These are phyloP conservation scores for Myopa testacea DNA, from an alignment of 2,888 invertebrate genomes.

Conservation along the genomic window DNA sequence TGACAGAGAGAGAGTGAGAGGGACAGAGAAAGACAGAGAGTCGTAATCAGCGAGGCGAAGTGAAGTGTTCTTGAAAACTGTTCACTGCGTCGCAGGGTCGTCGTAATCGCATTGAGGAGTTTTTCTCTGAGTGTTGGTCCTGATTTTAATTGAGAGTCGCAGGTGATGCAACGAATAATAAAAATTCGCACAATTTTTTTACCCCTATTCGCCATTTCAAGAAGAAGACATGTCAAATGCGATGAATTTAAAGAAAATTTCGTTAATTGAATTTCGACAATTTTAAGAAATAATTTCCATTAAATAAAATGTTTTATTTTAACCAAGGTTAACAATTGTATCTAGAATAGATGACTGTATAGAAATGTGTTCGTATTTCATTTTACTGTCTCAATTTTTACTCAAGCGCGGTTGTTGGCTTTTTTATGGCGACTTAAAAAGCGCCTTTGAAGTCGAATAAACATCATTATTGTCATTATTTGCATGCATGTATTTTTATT, in stretches of 20 bases:
- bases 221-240: too few relatives aligned
- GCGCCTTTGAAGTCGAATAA: too few relatives aligned
- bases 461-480: too few relatives aligned
- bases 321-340: too few relatives aligned
- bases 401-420: too few relatives aligned
- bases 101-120: conserved; percentile 26
- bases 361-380: too few relatives aligned
- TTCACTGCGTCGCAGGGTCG: conserved; percentile 37
- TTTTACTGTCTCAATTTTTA: too few relatives aligned
- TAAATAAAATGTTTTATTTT: too few relatives aligned
- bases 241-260: neutral
- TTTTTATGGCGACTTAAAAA: too few relatives aligned
- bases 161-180: conserved; percentile 27
- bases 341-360: too few relatives aligned
- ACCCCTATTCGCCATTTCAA: neutral
- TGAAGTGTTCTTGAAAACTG: conserved; percentile 43
- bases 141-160: conserved; percentile 32
- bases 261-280: neutral
- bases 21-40: conserved; percentile 13
- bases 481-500: too few relatives aligned
- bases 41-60: conserved; percentile 35
- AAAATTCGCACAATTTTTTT: conserved; percentile 14
- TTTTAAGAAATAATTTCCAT: too few relatives aligned
- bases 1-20: conserved; percentile 3
- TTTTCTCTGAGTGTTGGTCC: conserved; percentile 43